phyloP scores from a whole-genome alignment of 1,140 invertebrate species.

The Drosophila littoralis region DNA sequence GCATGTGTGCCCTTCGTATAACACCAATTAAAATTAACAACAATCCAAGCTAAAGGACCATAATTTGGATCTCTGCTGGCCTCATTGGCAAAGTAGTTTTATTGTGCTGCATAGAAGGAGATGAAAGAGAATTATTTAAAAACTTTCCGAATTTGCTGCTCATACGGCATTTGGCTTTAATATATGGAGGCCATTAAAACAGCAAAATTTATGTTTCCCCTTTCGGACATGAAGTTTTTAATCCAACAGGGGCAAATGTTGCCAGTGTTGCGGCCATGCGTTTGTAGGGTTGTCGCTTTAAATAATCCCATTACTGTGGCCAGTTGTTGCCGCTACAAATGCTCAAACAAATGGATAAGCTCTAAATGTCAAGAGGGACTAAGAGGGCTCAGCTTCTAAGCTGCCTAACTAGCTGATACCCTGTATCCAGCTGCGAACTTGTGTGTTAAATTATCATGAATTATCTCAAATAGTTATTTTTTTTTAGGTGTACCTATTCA shows the following conservation, averaged over 20 bases:
- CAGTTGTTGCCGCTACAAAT: not conserved
- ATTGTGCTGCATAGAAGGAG: not conserved
- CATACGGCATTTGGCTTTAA: conserved; percentile 11
- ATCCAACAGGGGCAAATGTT: not conserved
- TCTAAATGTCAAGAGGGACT: not conserved
- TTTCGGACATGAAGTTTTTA: not conserved
- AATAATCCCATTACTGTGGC: not conserved
- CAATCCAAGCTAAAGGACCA: not conserved
- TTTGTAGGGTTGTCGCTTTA: not conserved
- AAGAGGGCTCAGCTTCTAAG: not conserved
- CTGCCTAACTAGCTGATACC: too few species aligned
- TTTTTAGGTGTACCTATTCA: too few species aligned
- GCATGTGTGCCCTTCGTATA: not conserved
- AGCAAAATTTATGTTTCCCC: conserved; percentile 11
- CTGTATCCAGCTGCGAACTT: too few species aligned
- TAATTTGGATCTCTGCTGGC: not conserved
- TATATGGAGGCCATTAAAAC: conserved; percentile 17
- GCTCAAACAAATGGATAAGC: not conserved
- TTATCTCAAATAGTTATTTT: too few species aligned
- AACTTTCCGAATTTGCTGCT: conserved; percentile 2
- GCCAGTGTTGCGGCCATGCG: not conserved
- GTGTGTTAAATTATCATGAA: too few species aligned
- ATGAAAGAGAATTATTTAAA: conserved; percentile 6
- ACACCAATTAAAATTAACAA: not conserved
- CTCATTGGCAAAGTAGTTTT: not conserved